Conservation (phyloP, 1,140 invertebrate species). For the Globodera ellingtonae region DNA sequence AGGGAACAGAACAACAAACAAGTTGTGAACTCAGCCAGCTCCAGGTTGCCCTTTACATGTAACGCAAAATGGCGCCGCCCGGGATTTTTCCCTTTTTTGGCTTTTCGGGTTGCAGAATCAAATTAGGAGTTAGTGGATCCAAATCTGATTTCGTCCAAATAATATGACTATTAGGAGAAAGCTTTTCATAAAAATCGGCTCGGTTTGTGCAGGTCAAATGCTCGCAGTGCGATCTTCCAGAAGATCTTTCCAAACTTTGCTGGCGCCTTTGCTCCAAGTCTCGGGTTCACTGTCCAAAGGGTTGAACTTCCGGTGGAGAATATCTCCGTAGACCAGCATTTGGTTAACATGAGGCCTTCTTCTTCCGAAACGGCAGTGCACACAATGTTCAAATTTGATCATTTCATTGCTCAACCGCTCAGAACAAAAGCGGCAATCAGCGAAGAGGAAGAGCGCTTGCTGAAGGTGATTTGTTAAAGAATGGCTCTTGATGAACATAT, state of each 20-base stretch:
- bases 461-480: background rate
- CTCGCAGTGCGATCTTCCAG: background rate
- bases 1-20: constrained; percentile 2
- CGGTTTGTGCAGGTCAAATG: background rate
- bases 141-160: too few species aligned
- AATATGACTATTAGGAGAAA: too few species aligned
- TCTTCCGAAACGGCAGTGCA: background rate
- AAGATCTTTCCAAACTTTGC: constrained; percentile 22
- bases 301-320: constrained; percentile 15
- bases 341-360: background rate
- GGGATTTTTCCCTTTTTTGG: too few species aligned
- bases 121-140: too few species aligned
- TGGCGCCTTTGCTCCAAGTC: constrained; percentile 2
- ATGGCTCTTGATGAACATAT: background rate
- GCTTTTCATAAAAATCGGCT: too few species aligned
- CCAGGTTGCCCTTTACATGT: background rate
- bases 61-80: too few species aligned
- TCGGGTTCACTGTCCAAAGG: constrained; percentile 15
- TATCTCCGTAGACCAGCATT: background rate
- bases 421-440: background rate
- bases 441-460: background rate
- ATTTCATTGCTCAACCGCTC: constrained; percentile 1
- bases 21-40: background rate
- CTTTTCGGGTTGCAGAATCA: too few species aligned
- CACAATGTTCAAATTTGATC: constrained; percentile 9